Percentiles rank a stretch among this genome's conserved stretches.
Conservation (phyloP, 2,888 invertebrate species). For the Nomada lathburiana region DNA sequence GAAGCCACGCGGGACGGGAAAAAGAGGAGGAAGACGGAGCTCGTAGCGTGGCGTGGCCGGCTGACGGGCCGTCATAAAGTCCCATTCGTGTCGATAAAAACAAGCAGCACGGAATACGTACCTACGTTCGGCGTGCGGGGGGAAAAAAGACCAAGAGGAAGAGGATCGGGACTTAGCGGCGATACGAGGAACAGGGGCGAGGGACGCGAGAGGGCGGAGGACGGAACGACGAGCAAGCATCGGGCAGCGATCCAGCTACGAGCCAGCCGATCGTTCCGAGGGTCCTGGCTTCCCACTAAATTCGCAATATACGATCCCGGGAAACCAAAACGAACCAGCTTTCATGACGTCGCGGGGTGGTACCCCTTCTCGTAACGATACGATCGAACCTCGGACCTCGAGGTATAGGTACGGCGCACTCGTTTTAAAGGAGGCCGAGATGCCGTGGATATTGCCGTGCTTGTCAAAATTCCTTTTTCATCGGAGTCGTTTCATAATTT, state of each 20-base stretch:
- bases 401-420: slow-evolving; percentile 42
- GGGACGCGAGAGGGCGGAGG: slow-evolving; percentile 29
- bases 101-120: slow-evolving; percentile 70
- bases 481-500: slow-evolving; percentile 21
- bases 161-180: slow-evolving; percentile 19
- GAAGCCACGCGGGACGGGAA: slow-evolving; percentile 28
- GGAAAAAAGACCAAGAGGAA: slow-evolving; percentile 33
- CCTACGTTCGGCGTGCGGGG: slow-evolving; percentile 35
- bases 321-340: slow-evolving; percentile 75
- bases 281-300: slow-evolving; percentile 75
- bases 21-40: slow-evolving; percentile 56
- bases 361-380: slow-evolving; percentile 64
- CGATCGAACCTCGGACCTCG: slow-evolving; percentile 65
- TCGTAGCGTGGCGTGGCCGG: slow-evolving; percentile 48
- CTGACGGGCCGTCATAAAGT: slow-evolving; percentile 80
- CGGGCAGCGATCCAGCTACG: slow-evolving; percentile 73
- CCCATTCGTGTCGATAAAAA: slow-evolving; percentile 76
- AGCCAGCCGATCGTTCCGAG: slow-evolving; percentile 76
- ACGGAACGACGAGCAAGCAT: slow-evolving; percentile 46
- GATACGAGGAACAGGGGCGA: not conserved
- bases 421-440: slow-evolving; percentile 59
- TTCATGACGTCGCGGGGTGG: slow-evolving; percentile 68
- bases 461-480: slow-evolving; percentile 59
- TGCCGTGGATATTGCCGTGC: slow-evolving; percentile 41
- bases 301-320: slow-evolving; percentile 77